These are phyloP conservation scores for Podarcis cretensis DNA, from an alignment of 2,113 vertebrate species.

Conservation along the genomic window DNA sequence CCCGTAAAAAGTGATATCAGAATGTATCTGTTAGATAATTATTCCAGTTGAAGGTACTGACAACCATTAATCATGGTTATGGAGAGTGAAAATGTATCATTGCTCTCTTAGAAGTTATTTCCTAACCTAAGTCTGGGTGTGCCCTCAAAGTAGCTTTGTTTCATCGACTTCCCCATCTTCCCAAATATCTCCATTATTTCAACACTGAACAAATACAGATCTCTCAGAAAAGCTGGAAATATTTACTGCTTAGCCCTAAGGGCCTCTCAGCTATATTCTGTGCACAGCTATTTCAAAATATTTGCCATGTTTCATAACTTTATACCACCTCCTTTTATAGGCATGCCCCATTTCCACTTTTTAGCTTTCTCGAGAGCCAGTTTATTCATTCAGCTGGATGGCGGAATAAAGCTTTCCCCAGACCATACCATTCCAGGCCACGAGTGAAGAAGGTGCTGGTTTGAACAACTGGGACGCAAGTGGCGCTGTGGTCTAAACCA, in stretches of 20 bases:
- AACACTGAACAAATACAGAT: not conserved
- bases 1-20: not conserved
- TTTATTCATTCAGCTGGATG: not conserved
- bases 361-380: not conserved
- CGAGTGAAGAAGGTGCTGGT: not conserved
- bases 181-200: not conserved
- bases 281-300: not conserved
- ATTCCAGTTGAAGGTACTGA: not conserved
- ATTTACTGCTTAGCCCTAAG: not conserved
- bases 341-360: not conserved
- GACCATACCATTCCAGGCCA: not conserved
- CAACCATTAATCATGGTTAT: not conserved
- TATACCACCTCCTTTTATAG: not conserved
- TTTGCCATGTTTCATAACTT: not conserved
- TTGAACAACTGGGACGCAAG: not conserved
- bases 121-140: not conserved
- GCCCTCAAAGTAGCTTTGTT: not conserved
- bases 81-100: not conserved
- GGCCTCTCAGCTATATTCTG: not conserved
- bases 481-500: too few relatives aligned
- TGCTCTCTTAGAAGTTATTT: conserved; percentile 13
- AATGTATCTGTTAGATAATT: not conserved
- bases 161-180: not conserved
- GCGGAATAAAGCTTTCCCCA: not conserved
- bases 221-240: not conserved